A percentile compares a stretch with the other conserved stretches of the same genome.
These are phyloP conservation scores for Scomber colias DNA, from an alignment of 2,113 vertebrate species.

Conservation along the genomic window DNA sequence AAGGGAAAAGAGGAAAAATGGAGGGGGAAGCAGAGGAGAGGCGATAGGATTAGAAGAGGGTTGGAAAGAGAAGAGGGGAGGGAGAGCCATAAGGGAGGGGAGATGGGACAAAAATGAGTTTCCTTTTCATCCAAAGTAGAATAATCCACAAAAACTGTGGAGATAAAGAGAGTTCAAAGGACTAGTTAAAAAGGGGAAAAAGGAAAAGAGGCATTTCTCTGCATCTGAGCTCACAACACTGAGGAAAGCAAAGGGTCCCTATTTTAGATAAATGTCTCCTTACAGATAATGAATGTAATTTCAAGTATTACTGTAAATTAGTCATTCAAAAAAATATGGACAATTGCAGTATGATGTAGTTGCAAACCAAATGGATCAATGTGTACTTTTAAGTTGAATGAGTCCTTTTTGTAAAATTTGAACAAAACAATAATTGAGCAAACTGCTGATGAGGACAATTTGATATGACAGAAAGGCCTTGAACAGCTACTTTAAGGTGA, in stretches of 20 bases:
- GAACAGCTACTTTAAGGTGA: not conserved
- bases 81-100: conserved; percentile 42
- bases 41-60: conserved; percentile 67
- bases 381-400: not conserved
- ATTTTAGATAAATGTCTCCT: conserved; percentile 18
- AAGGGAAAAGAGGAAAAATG: conserved; percentile 31
- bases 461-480: no score
- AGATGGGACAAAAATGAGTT: conserved; percentile 56
- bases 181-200: conserved; percentile 45
- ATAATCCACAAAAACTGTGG: conserved; percentile 75
- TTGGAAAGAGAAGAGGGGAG: conserved; percentile 51
- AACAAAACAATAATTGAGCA: not conserved
- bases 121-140: conserved; percentile 65
- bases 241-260: conserved; percentile 13
- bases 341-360: no score
- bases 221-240: conserved; percentile 28
- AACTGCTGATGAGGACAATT: no score
- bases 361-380: not conserved
- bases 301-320: not conserved
- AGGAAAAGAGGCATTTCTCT: conserved; percentile 18
- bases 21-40: conserved; percentile 33
- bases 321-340: no score
- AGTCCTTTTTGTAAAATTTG: not conserved
- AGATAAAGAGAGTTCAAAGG: conserved; percentile 75
- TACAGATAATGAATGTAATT: not conserved